phyloP scores from a whole-genome alignment of 92 coral and sea anemone genomes.

The Nematostella vectensis region DNA sequence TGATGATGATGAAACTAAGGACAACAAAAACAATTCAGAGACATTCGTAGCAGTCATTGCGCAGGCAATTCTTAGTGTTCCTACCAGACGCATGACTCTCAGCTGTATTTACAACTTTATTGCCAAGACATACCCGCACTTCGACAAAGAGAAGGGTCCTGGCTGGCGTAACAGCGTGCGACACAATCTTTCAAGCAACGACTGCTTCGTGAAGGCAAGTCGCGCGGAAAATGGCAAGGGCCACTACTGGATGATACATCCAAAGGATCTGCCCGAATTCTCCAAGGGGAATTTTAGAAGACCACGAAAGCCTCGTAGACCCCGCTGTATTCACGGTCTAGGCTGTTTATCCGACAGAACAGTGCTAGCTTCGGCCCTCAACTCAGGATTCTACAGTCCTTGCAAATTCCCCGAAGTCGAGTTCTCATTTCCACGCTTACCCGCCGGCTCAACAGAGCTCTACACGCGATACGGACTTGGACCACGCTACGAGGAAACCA shows the following conservation, averaged over 20 bases:
- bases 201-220: constrained; percentile 97
- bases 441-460: constrained; percentile 41
- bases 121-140: constrained; percentile 85
- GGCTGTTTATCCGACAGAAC: constrained; percentile 42
- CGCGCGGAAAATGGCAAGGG: constrained; percentile 99
- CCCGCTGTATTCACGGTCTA: constrained; percentile 68
- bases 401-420: constrained; percentile 33
- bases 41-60: constrained; percentile 98
- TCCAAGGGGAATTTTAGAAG: constrained; percentile 93
- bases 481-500: constrained; percentile 41
- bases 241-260: constrained; percentile 99
- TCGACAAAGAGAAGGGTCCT: constrained; percentile 96
- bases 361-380: constrained; percentile 28
- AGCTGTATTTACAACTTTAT: constrained; percentile 92
- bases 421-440: constrained; percentile 31
- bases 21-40: constrained; percentile 61
- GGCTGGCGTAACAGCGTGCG: constrained; percentile 99
- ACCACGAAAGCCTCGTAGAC: constrained; percentile 87
- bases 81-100: constrained; percentile 92
- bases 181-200: constrained; percentile 96
- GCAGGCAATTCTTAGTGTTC: constrained; percentile 87
- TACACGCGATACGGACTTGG: constrained; percentile 42
- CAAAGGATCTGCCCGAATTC: constrained; percentile 98
- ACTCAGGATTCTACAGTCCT: constrained; percentile 29
- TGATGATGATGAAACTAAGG: constrained; percentile 36